Evolutionary conservation across 2,797 vertebrate species (phyloP), one percentile per base, ranked within the genome.

Genomic region (Manis crassicaudata): DNA sequence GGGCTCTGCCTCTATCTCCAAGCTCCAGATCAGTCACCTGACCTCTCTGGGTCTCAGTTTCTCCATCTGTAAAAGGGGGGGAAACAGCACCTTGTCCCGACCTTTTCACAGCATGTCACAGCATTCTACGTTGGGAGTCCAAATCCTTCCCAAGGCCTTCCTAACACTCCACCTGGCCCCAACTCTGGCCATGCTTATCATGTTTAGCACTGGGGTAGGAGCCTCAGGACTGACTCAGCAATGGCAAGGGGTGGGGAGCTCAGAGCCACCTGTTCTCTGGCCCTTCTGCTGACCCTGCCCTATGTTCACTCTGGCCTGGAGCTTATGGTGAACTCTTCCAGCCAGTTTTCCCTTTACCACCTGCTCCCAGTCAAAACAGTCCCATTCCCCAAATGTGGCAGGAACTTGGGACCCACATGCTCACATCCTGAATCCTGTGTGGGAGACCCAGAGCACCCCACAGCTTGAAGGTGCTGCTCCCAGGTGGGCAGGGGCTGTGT

Each of bases 31-130:
- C 73, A 46, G 70, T 40, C 79, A 52, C 63, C 79, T 86, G 89
- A 91, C n/a, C 46, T 75, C 21, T 35, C 4, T 52, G 72, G 96
- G 63, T 58, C 79, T 95, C 75, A 43, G 76, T 75, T 90, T 92
- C 87, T 6, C 0, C 37, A 68, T 67, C 70, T 81, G n/a, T 70
- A 82, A 82, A 90, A 63, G 8, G 46, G 76, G 76, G 85, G 87
- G 18, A 63, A 63, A 8, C 25, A 13, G 2, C 17, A 35, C 40
- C 50, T 68, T 20, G 46, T 52, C 88, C 68, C 32, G 43, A 62
- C 27, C 62, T 43, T 70, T 81, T 81, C 54, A 32, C 1, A 17
- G 27, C 35, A 37, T 12, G 16, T 72, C 62, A 43, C 0, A 0
- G 56, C 77, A n/a, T 46, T 65, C 63, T 65, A 35, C n/a, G 27